Evolutionary conservation across 2,797 vertebrate genomes (phyloP).

Genomic region (Argyrosomus regius): DNA sequence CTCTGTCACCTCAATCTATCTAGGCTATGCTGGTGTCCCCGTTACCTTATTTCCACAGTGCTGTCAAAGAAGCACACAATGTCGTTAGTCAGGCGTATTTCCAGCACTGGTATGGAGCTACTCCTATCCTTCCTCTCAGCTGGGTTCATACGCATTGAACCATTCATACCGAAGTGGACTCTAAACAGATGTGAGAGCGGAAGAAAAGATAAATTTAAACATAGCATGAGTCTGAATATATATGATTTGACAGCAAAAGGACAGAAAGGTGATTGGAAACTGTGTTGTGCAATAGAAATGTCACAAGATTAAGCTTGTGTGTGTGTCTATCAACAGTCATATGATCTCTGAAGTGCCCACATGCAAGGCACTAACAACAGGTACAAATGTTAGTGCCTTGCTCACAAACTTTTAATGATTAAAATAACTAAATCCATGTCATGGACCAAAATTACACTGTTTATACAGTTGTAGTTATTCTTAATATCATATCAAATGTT

Average conservation of each 20-base stretch:
- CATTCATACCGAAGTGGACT: constrained; percentile 97
- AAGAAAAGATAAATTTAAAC: constrained; percentile 30
- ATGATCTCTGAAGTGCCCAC: not conserved
- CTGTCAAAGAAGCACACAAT: constrained; percentile 91
- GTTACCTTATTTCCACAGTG: constrained; percentile 91
- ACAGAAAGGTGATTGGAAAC: constrained; percentile 9
- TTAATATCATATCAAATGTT: too few relatives aligned
- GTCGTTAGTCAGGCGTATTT: constrained; percentile 90
- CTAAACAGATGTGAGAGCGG: constrained; percentile 71
- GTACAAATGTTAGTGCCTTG: not conserved
- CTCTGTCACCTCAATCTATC: constrained; percentile 76
- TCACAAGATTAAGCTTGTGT: not conserved
- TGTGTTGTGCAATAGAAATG: constrained; percentile 1
- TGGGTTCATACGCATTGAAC: constrained; percentile 91
- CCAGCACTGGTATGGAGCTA: constrained; percentile 78
- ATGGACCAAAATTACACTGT: not conserved
- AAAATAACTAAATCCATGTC: not conserved
- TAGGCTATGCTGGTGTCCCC: constrained; percentile 51
- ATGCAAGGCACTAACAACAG: not conserved
- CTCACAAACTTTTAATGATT: not conserved
- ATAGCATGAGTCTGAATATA: constrained; percentile 9
- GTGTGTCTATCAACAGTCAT: not conserved
- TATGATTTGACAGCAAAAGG: constrained; percentile 21
- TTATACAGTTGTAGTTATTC: not conserved
- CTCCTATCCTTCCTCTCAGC: constrained; percentile 75